Conservation (phyloP, 2,888 invertebrate species). For the Drosophila maculinotata region DNA sequence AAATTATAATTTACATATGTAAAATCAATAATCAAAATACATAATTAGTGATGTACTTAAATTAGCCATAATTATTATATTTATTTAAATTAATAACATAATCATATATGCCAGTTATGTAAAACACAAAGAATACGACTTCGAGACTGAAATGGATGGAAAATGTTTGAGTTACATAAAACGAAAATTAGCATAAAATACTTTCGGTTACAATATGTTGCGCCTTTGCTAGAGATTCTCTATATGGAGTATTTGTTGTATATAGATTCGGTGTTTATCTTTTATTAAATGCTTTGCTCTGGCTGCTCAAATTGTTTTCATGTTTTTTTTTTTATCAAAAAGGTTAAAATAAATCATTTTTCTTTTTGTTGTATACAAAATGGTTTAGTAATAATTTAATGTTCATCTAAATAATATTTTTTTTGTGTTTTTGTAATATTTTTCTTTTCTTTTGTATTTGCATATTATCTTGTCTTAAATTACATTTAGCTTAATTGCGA, state of each 20-base stretch:
- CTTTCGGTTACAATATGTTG: constrained; percentile 54
- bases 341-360: constrained; percentile 29
- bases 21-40: constrained; percentile 62
- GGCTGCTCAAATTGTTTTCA: constrained; percentile 51
- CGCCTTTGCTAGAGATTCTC: constrained; percentile 37
- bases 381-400: constrained; percentile 55
- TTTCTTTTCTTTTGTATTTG: constrained; percentile 36
- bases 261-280: background rate
- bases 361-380: constrained; percentile 48
- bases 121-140: constrained; percentile 23
- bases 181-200: constrained; percentile 51
- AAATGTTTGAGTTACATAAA: constrained; percentile 34
- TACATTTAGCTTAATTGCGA: constrained; percentile 78
- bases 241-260: background rate
- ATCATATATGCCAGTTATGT: constrained; percentile 50
- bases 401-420: constrained; percentile 55
- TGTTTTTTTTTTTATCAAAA: constrained; percentile 37
- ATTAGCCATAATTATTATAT: constrained; percentile 54
- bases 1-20: constrained; percentile 73
- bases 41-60: constrained; percentile 73
- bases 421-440: constrained; percentile 29
- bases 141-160: constrained; percentile 57
- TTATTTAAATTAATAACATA: constrained; percentile 53
- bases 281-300: constrained; percentile 67
- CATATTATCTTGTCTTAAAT: constrained; percentile 61